These are phyloP conservation scores for Apamea sordens DNA, from an alignment of 2,888 invertebrate species.

Conservation along the genomic window DNA sequence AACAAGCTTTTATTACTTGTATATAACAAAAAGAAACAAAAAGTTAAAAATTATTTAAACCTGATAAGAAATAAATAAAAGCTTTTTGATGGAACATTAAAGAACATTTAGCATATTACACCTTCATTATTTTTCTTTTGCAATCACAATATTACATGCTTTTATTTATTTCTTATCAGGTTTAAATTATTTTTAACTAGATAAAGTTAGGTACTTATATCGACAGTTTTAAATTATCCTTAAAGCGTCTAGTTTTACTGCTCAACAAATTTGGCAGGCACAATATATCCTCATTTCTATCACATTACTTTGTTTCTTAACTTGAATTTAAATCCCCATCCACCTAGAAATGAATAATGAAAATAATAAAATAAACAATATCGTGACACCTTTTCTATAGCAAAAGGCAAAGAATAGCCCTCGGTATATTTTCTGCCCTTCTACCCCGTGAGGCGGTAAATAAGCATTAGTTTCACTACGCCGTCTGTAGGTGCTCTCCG, in stretches of 20 bases:
- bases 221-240: background rate
- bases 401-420: conserved; percentile 41
- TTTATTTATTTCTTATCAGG: too few species aligned
- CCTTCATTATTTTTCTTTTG: too few species aligned
- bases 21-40: too few species aligned
- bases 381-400: conserved; percentile 30
- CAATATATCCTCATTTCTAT: background rate
- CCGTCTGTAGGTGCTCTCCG: conserved; percentile 2
- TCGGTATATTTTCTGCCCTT: conserved; percentile 54
- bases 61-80: too few species aligned
- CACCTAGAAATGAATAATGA: conserved; percentile 11
- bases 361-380: too few species aligned
- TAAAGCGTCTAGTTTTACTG: background rate
- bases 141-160: too few species aligned
- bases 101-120: too few species aligned
- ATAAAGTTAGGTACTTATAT: too few species aligned
- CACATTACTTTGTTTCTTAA: too few species aligned
- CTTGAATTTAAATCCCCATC: background rate
- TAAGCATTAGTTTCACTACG: conserved; percentile 65
- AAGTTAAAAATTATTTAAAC: too few species aligned
- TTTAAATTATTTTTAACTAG: background rate
- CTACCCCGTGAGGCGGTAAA: conserved; percentile 63
- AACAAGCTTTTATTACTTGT: too few species aligned
- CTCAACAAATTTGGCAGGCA: background rate
- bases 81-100: too few species aligned